phyloP scores from a whole-genome alignment of 1,140 invertebrate genomes.

The Drosophila setifemur region DNA sequence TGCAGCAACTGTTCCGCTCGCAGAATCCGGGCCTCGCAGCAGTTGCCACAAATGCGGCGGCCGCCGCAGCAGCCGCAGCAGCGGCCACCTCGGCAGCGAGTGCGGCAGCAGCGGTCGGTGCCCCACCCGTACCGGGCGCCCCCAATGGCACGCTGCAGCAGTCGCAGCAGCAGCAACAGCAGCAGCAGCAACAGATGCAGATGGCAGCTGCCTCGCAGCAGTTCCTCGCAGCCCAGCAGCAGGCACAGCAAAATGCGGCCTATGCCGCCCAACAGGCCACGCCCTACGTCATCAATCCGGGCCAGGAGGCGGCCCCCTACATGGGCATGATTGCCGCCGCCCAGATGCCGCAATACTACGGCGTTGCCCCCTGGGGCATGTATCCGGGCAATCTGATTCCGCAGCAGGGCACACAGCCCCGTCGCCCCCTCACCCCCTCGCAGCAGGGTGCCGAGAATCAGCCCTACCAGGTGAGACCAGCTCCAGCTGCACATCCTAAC shows the following conservation, averaged over 20 bases:
- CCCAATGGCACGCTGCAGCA: slow-evolving; percentile 83
- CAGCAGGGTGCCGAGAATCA: slow-evolving; percentile 87
- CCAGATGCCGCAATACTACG: slow-evolving; percentile 91
- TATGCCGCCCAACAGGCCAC: slow-evolving; percentile 86
- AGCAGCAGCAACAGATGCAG: slow-evolving; percentile 84
- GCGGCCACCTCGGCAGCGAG: slow-evolving; percentile 87
- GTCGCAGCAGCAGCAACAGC: slow-evolving; percentile 84
- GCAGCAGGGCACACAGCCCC: slow-evolving; percentile 87
- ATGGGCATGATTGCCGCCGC: slow-evolving; percentile 85
- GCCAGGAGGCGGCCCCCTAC: slow-evolving; percentile 85
- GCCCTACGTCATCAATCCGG: slow-evolving; percentile 94
- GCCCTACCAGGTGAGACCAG: slow-evolving; percentile 82
- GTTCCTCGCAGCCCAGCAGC: slow-evolving; percentile 80
- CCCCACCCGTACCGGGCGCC: slow-evolving; percentile 83
- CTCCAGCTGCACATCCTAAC: background rate
- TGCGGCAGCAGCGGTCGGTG: slow-evolving; percentile 86
- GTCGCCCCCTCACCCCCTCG: slow-evolving; percentile 88
- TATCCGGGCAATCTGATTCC: slow-evolving; percentile 90
- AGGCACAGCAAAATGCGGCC: slow-evolving; percentile 82
- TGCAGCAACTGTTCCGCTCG: slow-evolving; percentile 92
- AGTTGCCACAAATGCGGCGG: slow-evolving; percentile 86
- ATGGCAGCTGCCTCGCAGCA: slow-evolving; percentile 85
- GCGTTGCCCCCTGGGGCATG: slow-evolving; percentile 91
- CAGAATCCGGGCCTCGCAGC: slow-evolving; percentile 87
- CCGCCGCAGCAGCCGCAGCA: slow-evolving; percentile 85